Percentiles rank a stretch among this genome's conserved stretches.
Conservation (phyloP, 2,113 vertebrate genomes). For the Lichenostomus cassidix region DNA sequence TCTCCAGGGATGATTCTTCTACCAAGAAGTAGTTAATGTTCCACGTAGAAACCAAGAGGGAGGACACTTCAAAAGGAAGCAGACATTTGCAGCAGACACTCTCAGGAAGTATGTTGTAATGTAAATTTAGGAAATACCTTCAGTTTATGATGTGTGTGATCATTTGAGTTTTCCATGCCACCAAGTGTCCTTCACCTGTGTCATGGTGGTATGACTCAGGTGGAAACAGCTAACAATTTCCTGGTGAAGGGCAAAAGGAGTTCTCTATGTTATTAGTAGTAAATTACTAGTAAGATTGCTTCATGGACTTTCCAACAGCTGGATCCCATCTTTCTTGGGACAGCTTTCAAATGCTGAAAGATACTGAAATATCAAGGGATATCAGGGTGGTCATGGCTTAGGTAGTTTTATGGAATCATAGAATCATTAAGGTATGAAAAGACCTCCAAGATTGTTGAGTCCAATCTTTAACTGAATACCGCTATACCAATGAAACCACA, state of each 20-base stretch:
- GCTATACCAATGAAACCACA: background rate
- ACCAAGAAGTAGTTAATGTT: background rate
- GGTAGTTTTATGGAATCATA: background rate
- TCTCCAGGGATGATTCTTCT: background rate
- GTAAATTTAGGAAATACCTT: background rate
- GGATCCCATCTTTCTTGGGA: background rate
- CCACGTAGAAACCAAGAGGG: background rate
- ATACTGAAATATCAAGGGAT: background rate
- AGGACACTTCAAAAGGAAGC: background rate
- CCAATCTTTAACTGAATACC: background rate
- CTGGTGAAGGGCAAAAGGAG: background rate
- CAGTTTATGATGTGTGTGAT: background rate
- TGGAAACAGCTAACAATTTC: background rate
- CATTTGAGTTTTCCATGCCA: background rate
- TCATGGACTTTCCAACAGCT: background rate
- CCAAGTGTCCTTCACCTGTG: background rate
- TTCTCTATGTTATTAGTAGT: background rate
- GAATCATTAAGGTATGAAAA: background rate
- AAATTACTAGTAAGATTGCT: background rate
- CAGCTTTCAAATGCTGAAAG: background rate
- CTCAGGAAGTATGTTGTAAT: background rate
- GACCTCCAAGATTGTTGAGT: fast-evolving
- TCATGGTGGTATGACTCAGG: background rate
- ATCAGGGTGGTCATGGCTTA: background rate
- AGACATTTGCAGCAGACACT: background rate